phyloP scores from a whole-genome alignment of 2,113 vertebrate genomes.

The Castor canadensis region DNA sequence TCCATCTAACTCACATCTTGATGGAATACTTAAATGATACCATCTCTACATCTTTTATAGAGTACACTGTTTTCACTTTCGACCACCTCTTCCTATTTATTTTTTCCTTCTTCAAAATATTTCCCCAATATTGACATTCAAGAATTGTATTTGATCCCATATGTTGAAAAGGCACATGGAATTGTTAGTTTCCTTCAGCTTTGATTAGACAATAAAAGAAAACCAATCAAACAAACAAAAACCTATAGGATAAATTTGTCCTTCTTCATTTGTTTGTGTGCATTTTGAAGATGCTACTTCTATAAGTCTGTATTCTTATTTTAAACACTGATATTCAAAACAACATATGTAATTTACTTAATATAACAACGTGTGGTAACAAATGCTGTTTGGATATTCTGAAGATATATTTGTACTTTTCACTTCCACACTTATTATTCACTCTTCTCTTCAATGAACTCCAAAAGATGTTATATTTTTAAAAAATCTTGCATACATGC shows the following conservation, averaged over 20 bases:
- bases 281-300: not conserved
- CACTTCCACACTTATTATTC: not conserved
- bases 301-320: not conserved
- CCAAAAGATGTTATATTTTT: not conserved
- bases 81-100: not conserved
- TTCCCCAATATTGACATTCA: not conserved
- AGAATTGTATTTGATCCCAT: not conserved
- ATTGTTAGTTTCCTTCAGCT: not conserved
- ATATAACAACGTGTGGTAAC: not conserved
- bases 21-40: not conserved
- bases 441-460: not conserved
- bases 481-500: not conserved
- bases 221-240: not conserved
- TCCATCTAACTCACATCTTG: not conserved
- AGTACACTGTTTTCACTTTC: not conserved
- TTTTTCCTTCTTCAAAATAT: not conserved
- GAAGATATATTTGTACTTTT: not conserved
- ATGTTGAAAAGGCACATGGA: not conserved
- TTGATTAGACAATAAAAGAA: not conserved
- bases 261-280: not conserved
- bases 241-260: not conserved
- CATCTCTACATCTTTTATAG: not conserved
- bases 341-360: not conserved
- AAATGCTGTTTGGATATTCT: not conserved
- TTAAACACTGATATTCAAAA: not conserved